These are phyloP conservation scores for Xylophagus ater DNA, from an alignment of 2,888 invertebrate species.

Conservation along the genomic window DNA sequence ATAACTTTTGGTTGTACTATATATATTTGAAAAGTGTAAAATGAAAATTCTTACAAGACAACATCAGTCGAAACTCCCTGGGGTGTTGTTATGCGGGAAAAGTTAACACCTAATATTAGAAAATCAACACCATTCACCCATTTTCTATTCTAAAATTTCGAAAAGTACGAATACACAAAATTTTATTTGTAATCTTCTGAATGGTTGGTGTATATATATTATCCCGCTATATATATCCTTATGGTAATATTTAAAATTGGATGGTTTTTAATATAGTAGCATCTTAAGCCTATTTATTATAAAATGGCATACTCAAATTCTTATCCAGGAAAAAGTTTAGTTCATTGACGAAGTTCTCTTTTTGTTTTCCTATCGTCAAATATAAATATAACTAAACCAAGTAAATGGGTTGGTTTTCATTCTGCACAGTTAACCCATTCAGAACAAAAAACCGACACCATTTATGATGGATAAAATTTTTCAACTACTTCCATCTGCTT, in stretches of 20 bases:
- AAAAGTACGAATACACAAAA: not conserved
- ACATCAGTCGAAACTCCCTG: slow-evolving; percentile 9
- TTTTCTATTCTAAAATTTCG: not conserved
- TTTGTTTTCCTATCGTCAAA: slow-evolving; percentile 8
- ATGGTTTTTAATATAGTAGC: too few species aligned
- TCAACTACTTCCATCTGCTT: slow-evolving; percentile 13
- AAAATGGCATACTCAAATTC: not conserved
- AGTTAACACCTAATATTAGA: slow-evolving; percentile 24
- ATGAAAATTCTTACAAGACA: too few species aligned
- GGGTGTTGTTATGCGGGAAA: slow-evolving; percentile 15
- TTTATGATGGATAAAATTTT: too few species aligned
- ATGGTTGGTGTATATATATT: too few species aligned
- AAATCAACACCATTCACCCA: slow-evolving; percentile 21
- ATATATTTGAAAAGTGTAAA: too few species aligned
- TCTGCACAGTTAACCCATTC: too few species aligned
- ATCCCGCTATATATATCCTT: not conserved
- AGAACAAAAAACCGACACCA: too few species aligned
- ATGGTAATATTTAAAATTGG: too few species aligned
- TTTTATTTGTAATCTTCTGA: slow-evolving; percentile 5
- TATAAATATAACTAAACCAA: too few species aligned
- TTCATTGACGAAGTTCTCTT: slow-evolving; percentile 16
- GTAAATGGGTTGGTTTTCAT: too few species aligned
- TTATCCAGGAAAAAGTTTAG: slow-evolving; percentile 14
- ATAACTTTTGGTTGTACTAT: too few species aligned
- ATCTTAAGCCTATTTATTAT: too few species aligned